Conservation (phyloP, 2,888 invertebrate genomes). For the Polydrusus pterygomalis region DNA sequence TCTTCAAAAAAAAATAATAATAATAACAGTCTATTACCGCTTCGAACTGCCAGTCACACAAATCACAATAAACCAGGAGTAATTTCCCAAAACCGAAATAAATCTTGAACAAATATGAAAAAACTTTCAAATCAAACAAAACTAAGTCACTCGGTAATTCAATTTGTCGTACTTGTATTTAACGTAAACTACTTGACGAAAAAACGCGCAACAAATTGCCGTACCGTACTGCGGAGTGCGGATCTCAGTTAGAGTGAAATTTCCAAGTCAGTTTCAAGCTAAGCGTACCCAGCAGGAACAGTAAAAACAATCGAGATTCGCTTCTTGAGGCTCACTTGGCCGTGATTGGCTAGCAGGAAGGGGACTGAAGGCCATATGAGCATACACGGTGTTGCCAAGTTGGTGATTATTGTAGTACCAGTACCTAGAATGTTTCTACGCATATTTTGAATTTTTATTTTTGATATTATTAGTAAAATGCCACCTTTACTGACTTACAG, state of each 20-base stretch:
- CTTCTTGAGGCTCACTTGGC: conserved; percentile 53
- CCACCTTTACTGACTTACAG: too few species aligned
- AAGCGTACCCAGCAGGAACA: conserved; percentile 49
- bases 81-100: conserved; percentile 17
- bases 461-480: too few species aligned
- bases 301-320: conserved; percentile 56
- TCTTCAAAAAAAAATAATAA: conserved; percentile 1
- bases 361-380: conserved; percentile 50
- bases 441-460: not conserved
- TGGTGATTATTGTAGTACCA: not conserved
- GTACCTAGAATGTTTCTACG: too few species aligned
- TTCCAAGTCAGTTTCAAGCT: conserved; percentile 39
- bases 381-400: conserved; percentile 37
- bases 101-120: conserved; percentile 18
- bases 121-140: not conserved
- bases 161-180: conserved; percentile 6
- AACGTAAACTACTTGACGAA: conserved; percentile 2
- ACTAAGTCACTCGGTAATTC: conserved; percentile 6
- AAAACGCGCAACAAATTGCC: conserved; percentile 21
- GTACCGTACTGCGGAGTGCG: conserved; percentile 31
- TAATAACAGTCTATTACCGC: not conserved
- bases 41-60: not conserved
- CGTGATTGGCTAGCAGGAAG: conserved; percentile 53
- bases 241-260: conserved; percentile 32
- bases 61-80: conserved; percentile 16